Evolutionary conservation across 2,888 invertebrate genomes (phyloP).

Genomic region (Heliconius hortense): DNA sequence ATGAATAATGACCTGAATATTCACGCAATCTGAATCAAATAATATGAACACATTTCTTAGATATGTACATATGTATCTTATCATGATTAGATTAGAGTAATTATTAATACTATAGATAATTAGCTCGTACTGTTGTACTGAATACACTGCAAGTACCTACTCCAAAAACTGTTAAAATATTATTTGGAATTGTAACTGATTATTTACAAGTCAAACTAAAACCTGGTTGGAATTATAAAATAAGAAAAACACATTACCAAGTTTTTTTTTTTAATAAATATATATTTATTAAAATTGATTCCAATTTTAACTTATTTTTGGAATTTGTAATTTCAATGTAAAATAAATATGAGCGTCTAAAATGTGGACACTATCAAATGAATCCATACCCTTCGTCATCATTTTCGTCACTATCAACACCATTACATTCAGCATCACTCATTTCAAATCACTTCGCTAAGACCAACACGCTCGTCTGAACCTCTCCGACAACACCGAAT

Average conservation of each 20-base stretch:
- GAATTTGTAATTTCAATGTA: background rate
- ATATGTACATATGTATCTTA: conserved; percentile 11
- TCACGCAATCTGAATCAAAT: conserved; percentile 33
- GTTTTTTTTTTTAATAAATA: too few species aligned
- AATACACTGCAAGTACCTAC: background rate
- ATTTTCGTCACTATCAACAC: conserved; percentile 62
- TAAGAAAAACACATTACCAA: background rate
- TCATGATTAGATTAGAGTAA: conserved; percentile 13
- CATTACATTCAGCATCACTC: conserved; percentile 75
- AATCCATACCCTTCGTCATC: conserved; percentile 66
- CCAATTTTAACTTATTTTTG: conserved; percentile 20
- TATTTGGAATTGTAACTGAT: background rate
- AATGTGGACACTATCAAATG: conserved; percentile 28
- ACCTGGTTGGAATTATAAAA: background rate
- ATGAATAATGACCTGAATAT: conserved; percentile 29
- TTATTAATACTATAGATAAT: conserved; percentile 12
- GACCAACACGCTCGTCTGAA: conserved; percentile 58
- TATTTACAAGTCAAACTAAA: background rate
- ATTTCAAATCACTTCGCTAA: conserved; percentile 55
- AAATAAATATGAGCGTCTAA: conserved; percentile 20
- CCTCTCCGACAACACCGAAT: conserved; percentile 59
- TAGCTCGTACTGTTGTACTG: conserved; percentile 16
- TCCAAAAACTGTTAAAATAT: conserved; percentile 19
- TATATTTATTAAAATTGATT: background rate
- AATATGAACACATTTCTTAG: conserved; percentile 2